Evolutionary conservation across 2,113 vertebrate genomes (phyloP), one percentile per base, ranked within the genome.

Genomic region (Archocentrus centrarchus): DNA sequence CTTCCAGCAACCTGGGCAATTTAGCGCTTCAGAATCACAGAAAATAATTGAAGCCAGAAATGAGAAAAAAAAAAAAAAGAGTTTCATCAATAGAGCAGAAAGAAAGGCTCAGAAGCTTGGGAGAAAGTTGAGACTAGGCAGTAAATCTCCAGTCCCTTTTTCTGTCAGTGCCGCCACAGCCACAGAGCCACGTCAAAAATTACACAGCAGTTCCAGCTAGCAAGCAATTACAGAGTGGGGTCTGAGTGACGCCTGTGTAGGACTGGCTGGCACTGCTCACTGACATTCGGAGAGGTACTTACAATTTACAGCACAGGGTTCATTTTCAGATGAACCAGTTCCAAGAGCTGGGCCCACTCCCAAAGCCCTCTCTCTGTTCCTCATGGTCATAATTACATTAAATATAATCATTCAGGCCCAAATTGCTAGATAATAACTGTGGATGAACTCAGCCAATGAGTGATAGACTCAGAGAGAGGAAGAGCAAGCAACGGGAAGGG

Each of bases 161-260:
- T 87, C 89, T 93, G 89, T 92, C 90, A 92, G 89, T 59, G 39
- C 80, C 24, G 30, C 81, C 86, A 76, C 77, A 13, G 30, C 79
- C 80, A 85, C 81, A 82, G 64, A 86, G 85, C 81, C 90, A 87
- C 68, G 83, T 90, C 89, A 92, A 86, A 94, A 89, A 94, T 93
- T 87, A 91, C 86, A 95, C 90, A 88, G 86, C 90, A 91, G 88
- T 86, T 90, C 86, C 88, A 88, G 88, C 87, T 64, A 90, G 87
- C 63, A 87, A 91, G 88, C 94, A 94, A 93, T 95, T 93, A 94
- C 94, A 92, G 94, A 91, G 86, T 87, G 86, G 93, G 91, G 86
- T 92, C 84, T 66, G 85, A 91, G 85, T 77, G 84, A 93, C 64
- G 79, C 91, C 86, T 91, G 79, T 78, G 85, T 77, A 85, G 81